Conservation (phyloP, 2,113 vertebrate species). For the Clarias macrocephalus region DNA sequence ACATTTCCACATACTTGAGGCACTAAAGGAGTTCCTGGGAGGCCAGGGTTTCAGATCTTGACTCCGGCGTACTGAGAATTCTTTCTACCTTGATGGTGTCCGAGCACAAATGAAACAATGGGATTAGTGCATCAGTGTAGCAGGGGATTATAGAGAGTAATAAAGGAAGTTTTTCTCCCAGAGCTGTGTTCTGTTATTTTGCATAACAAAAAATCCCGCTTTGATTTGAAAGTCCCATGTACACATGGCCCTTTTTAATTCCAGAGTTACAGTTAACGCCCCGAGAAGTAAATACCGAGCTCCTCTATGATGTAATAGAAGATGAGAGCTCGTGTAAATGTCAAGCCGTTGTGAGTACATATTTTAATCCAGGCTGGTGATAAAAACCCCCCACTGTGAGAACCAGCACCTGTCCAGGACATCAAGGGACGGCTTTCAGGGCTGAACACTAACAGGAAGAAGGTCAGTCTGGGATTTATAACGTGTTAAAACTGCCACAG, state of each 20-base stretch:
- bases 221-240: background rate
- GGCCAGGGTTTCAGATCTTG: too few species aligned
- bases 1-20: too few species aligned
- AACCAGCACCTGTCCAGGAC: background rate
- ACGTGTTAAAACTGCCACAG: background rate
- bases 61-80: too few species aligned
- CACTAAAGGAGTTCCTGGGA: too few species aligned
- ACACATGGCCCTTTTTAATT: background rate
- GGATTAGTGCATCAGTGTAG: too few species aligned
- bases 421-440: too few species aligned
- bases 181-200: too few species aligned
- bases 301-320: background rate
- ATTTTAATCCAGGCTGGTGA: slow-evolving; percentile 32
- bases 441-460: background rate
- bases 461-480: background rate
- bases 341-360: background rate
- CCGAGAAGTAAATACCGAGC: background rate
- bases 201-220: too few species aligned
- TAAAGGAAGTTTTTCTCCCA: too few species aligned
- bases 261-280: background rate
- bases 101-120: too few species aligned
- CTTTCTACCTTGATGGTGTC: too few species aligned
- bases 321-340: background rate
- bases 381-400: slow-evolving; percentile 38
- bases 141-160: too few species aligned